These are phyloP conservation scores for Plestiodon gilberti DNA, from an alignment of 2,113 vertebrate genomes.

Conservation along the genomic window DNA sequence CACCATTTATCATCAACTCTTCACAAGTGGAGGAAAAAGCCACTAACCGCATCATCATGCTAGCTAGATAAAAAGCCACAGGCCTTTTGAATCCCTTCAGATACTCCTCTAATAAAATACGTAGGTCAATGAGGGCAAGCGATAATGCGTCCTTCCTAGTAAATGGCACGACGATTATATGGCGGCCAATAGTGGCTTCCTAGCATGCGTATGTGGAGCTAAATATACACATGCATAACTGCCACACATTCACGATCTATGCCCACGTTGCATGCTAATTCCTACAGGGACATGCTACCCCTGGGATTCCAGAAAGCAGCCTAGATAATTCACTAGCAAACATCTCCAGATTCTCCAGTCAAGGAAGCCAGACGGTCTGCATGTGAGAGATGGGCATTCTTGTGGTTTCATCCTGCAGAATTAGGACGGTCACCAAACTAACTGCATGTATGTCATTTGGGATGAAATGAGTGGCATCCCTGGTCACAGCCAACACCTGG, in stretches of 20 bases:
- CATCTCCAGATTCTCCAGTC: background rate
- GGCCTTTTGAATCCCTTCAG: background rate
- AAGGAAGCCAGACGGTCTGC: background rate
- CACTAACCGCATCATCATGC: no score
- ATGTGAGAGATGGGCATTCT: no score
- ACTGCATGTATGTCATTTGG: background rate
- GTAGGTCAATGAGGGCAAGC: background rate
- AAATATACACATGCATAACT: background rate
- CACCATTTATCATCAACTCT: slow-evolving; percentile 47
- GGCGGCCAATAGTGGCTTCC: background rate
- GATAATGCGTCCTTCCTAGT: background rate
- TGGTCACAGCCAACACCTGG: no score
- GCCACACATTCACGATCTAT: background rate
- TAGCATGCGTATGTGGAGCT: background rate
- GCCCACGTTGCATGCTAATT: background rate
- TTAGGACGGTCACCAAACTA: background rate
- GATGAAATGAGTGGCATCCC: background rate
- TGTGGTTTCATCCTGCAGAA: background rate
- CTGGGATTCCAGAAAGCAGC: background rate
- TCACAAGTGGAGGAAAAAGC: no score
- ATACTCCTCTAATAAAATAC: background rate
- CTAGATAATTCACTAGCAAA: background rate
- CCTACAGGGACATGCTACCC: background rate
- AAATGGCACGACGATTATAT: background rate
- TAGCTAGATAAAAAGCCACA: no score